Base-by-base conservation (phyloP, 2,113 vertebrate species). In the Maylandia zebra region DNA sequence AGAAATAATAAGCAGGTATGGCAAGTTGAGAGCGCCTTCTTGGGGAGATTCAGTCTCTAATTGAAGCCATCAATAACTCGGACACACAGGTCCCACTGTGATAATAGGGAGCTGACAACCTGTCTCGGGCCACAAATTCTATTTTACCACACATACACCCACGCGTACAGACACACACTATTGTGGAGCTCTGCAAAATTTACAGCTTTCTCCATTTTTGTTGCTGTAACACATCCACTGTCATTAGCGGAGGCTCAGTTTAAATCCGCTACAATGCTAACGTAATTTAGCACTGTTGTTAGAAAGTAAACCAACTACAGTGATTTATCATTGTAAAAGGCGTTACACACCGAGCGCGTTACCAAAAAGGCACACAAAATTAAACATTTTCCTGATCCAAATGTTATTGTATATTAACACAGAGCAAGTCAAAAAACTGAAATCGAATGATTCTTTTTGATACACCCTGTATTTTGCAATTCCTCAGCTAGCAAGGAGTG, bases 51-150 rank as follows among this genome's bases (percentile, higher is more conserved):
- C 66, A 13, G 61, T 57, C 86, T 90, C 48, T 89, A 94, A 94
- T 91, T 88, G 90, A 94, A 95, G 89, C 80, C 86, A 94, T 96
- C 91, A 91, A 94, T 93, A 90, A 94, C 57, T 52, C 45, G 4
- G 38, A 45, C 83, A 64, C 88, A 90, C 86, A 91, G 87, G 69
- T 89, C 48, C 84, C 66, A 53, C 45, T 86, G 69, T 13, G 17
- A 82, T 34, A 85, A 88, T 83, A 19, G 69, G 48, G 41, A 61
- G 66, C 52, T 83, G 85, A 88, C 89, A 91, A 81, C 36, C 78
- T 91, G 61, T 82, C 82, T 84, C 36, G 5, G 56, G 59, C 87
- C 79, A 82, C 86, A 82, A 45, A 91, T 59, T 69, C 74, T 66
- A 81, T 80, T 84, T 61, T 59, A 85, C 55, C 48, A 22, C 61